Conservation (phyloP, 2,113 vertebrate genomes). For the Argyrosomus japonicus region DNA sequence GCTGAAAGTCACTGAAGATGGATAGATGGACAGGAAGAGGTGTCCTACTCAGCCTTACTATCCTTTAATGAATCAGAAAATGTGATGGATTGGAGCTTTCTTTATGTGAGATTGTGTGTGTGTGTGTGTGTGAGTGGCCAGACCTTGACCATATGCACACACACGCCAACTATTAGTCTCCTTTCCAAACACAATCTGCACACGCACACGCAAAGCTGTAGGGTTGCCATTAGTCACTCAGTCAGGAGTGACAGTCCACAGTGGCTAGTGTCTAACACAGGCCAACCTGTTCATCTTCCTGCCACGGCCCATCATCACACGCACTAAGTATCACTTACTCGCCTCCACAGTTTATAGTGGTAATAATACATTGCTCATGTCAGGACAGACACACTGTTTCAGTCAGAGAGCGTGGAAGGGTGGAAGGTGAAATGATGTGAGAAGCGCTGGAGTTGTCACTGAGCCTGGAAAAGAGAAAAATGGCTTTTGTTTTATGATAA, state of each 20-base stretch:
- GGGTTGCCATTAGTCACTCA: slow-evolving; percentile 49
- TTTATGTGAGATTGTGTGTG: slow-evolving; percentile 9
- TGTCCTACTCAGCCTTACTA: neutral
- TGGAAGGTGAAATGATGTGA: slow-evolving; percentile 49
- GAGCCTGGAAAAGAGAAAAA: slow-evolving; percentile 30
- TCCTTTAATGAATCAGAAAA: slow-evolving; percentile 55
- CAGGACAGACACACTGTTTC: slow-evolving; percentile 41
- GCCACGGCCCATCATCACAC: slow-evolving; percentile 58
- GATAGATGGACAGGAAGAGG: neutral
- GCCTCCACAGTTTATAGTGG: slow-evolving; percentile 44
- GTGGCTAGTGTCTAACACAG: slow-evolving; percentile 35
- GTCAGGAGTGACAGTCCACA: slow-evolving; percentile 49
- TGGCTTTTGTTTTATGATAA: slow-evolving; percentile 36
- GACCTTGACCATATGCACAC: slow-evolving; percentile 25
- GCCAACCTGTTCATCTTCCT: slow-evolving; percentile 57
- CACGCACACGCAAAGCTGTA: slow-evolving; percentile 1
- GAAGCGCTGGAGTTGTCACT: slow-evolving; percentile 32
- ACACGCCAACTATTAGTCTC: slow-evolving; percentile 3
- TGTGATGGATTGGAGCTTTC: slow-evolving; percentile 59
- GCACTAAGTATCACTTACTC: slow-evolving; percentile 44
- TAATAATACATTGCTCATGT: slow-evolving; percentile 55
- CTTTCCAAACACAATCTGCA: slow-evolving; percentile 16
- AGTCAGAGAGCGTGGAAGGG: slow-evolving; percentile 3
- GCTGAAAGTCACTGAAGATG: neutral
- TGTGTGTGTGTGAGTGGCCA: neutral